These are phyloP conservation scores for Enhydra lutris DNA, from an alignment of 2,113 vertebrate species.

Conservation along the genomic window DNA sequence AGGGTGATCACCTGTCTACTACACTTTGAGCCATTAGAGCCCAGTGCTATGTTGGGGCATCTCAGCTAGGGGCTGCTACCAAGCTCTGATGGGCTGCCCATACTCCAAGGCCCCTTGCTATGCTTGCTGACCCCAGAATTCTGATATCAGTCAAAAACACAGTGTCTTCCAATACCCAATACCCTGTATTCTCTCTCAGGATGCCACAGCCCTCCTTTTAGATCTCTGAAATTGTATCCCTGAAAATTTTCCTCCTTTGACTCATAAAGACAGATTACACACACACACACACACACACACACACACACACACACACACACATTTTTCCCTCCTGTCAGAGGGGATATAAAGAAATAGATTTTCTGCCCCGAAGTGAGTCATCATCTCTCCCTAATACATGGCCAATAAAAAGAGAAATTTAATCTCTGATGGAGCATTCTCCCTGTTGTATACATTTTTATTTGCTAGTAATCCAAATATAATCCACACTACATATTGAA, in stretches of 20 bases:
- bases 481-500: conserved; percentile 59
- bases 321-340: background rate
- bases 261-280: background rate
- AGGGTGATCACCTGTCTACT: background rate
- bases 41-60: background rate
- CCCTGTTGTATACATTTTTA: conserved; percentile 52
- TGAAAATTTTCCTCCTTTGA: background rate
- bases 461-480: conserved; percentile 56
- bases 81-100: background rate
- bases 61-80: background rate
- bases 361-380: background rate
- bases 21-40: background rate
- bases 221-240: background rate
- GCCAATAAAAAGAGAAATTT: conserved; percentile 47
- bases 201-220: background rate
- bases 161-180: background rate
- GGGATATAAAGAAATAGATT: background rate
- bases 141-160: background rate
- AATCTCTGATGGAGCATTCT: conserved; percentile 16
- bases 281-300: background rate
- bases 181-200: background rate
- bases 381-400: background rate
- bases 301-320: background rate
- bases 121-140: background rate
- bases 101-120: background rate